A percentile compares a stretch with the other conserved stretches of the same genome.
Evolutionary conservation across 1,140 invertebrate species (phyloP).

Genomic region (Campodea augens): DNA sequence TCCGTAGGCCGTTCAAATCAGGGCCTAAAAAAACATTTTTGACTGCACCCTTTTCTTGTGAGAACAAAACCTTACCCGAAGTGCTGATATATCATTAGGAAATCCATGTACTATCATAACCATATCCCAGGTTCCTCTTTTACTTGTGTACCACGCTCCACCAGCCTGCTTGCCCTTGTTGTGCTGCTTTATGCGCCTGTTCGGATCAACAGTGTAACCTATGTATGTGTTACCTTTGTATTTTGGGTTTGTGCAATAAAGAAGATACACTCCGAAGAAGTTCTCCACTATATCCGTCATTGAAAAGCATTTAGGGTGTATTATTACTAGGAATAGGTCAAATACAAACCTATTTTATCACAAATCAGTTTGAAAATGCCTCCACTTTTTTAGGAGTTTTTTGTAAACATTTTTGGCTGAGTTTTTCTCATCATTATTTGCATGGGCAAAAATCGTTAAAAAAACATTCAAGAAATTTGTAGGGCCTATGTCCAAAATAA

Average conservation of each 20-base stretch:
- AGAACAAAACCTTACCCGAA: conserved; percentile 41
- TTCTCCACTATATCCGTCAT: too few species aligned
- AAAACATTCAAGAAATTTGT: too few species aligned
- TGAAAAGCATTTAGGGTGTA: too few species aligned
- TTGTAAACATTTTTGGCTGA: too few species aligned
- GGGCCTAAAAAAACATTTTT: conserved; percentile 4
- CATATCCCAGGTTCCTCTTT: conserved; percentile 91
- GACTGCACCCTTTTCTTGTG: conserved; percentile 1
- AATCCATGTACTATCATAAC: conserved; percentile 87
- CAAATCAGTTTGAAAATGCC: too few species aligned
- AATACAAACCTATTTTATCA: too few species aligned
- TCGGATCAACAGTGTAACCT: conserved; percentile 85
- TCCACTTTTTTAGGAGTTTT: too few species aligned
- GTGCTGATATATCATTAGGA: conserved; percentile 75
- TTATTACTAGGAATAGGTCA: too few species aligned
- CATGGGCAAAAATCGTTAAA: too few species aligned
- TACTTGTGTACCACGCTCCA: conserved; percentile 74
- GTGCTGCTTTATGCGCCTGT: conserved; percentile 75
- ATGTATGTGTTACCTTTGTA: conserved; percentile 78
- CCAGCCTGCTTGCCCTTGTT: conserved; percentile 72
- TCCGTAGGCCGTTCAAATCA: background rate
- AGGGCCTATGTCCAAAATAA: too few species aligned
- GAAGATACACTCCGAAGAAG: conserved; percentile 82
- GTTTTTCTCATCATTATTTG: too few species aligned
- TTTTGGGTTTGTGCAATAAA: conserved; percentile 57